phyloP scores from a whole-genome alignment of 1,140 invertebrate species.

The Diorhabda carinulata region DNA sequence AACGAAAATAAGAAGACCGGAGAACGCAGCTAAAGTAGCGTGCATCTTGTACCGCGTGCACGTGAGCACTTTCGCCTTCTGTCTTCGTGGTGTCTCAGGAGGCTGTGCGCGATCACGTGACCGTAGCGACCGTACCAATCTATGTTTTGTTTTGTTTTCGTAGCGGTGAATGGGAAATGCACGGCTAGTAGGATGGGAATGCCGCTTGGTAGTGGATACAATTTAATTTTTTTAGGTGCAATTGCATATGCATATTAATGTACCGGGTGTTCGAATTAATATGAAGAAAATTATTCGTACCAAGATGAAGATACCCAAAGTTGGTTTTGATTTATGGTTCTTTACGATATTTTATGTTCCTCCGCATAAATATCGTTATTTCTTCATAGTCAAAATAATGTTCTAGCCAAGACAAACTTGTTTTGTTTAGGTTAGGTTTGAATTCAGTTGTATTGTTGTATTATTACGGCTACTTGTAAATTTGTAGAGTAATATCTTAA shows the following conservation, averaged over 20 bases:
- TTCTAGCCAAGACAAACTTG: too few species aligned
- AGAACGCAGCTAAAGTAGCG: not conserved
- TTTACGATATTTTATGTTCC: too few species aligned
- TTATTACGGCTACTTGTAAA: too few species aligned
- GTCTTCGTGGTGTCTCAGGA: slow-evolving; percentile 12
- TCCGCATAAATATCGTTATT: too few species aligned
- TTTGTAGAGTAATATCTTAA: too few species aligned
- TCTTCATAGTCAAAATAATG: too few species aligned
- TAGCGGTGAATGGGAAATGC: slow-evolving; percentile 1
- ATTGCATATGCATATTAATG: not conserved
- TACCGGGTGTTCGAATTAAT: not conserved
- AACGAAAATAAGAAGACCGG: not conserved
- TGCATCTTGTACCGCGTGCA: slow-evolving; percentile 9
- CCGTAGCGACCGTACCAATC: not conserved
- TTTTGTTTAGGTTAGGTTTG: too few species aligned
- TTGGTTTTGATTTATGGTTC: too few species aligned
- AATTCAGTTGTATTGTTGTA: too few species aligned
- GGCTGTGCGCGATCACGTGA: slow-evolving; percentile 16
- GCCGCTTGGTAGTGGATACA: slow-evolving; percentile 7
- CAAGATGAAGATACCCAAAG: too few species aligned
- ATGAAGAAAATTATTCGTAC: too few species aligned
- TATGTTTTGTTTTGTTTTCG: slow-evolving; percentile 7
- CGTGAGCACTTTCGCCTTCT: slow-evolving; percentile 21
- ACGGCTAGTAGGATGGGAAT: not conserved
- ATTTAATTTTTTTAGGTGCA: not conserved